A percentile compares a stretch with the other conserved stretches of the same genome.
These are phyloP conservation scores for Brachypteracias leptosomus DNA, from an alignment of 2,113 vertebrate species.

Conservation along the genomic window DNA sequence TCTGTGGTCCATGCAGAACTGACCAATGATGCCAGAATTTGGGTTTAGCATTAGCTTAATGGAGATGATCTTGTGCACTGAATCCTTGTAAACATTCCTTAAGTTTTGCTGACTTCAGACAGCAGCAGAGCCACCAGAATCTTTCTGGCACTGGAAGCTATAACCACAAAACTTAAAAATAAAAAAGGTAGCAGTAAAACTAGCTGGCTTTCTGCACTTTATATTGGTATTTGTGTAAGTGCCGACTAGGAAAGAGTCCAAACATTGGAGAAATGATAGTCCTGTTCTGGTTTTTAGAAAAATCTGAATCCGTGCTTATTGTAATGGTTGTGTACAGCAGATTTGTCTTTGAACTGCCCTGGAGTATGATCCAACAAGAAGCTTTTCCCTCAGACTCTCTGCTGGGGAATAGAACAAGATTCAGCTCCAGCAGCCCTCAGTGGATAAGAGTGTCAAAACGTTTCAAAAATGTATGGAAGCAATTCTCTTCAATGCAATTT, in stretches of 20 bases:
- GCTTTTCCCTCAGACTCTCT: neutral
- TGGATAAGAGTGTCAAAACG: neutral
- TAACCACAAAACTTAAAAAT: neutral
- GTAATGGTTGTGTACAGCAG: neutral
- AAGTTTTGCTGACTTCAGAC: conserved; percentile 35
- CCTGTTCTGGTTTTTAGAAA: neutral
- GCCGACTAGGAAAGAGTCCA: neutral
- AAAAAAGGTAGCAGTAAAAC: neutral
- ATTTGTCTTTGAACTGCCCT: neutral
- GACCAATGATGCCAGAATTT: neutral
- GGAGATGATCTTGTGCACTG: neutral
- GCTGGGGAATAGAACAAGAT: neutral
- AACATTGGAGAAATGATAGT: neutral
- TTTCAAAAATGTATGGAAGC: neutral
- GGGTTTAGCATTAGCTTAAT: neutral
- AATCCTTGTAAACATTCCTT: neutral
- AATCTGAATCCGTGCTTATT: neutral
- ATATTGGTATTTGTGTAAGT: neutral
- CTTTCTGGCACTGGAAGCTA: neutral
- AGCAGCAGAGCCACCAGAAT: neutral
- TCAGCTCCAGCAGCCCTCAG: neutral
- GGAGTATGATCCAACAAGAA: neutral
- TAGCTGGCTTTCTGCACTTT: neutral
- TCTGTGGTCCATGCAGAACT: neutral
- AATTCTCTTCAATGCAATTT: neutral